Conservation (phyloP, 2,888 invertebrate species). For the Caenorhabditis sp. region DNA sequence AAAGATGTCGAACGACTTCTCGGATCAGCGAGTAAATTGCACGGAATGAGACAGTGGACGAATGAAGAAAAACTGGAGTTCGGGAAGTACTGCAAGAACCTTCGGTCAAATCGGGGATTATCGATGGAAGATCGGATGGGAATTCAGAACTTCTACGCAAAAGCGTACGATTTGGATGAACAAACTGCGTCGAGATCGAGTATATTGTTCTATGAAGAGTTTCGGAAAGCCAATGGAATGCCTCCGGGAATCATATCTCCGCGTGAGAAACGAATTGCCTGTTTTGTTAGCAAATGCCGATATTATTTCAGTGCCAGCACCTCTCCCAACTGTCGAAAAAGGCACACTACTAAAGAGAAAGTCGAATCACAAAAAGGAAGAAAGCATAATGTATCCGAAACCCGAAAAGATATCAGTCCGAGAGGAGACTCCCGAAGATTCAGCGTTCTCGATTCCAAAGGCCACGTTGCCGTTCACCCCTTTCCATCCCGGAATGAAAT, state of each 20-base stretch:
- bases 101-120: conserved; percentile 24
- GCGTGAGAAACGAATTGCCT: background rate
- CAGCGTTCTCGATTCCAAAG: background rate
- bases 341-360: conserved; percentile 2
- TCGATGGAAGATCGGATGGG: conserved; percentile 22
- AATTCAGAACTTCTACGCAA: conserved; percentile 44
- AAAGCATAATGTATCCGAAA: background rate
- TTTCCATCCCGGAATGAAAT: conserved; percentile 29
- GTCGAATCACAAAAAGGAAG: conserved; percentile 24
- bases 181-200: background rate
- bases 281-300: background rate
- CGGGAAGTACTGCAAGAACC: conserved; percentile 27
- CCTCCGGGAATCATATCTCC: background rate
- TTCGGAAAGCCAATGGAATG: background rate
- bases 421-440: background rate
- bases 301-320: background rate
- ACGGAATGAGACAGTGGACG: conserved; percentile 45
- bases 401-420: background rate
- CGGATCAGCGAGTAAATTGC: conserved; percentile 15
- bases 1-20: conserved; percentile 58
- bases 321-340: background rate
- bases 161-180: conserved; percentile 24
- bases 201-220: background rate
- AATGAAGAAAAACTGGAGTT: conserved; percentile 38
- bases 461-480: background rate